A percentile compares a stretch with the other conserved stretches of the same genome.
Conservation (phyloP, 2,113 vertebrate genomes). For the Ancistrus triradiatus region DNA sequence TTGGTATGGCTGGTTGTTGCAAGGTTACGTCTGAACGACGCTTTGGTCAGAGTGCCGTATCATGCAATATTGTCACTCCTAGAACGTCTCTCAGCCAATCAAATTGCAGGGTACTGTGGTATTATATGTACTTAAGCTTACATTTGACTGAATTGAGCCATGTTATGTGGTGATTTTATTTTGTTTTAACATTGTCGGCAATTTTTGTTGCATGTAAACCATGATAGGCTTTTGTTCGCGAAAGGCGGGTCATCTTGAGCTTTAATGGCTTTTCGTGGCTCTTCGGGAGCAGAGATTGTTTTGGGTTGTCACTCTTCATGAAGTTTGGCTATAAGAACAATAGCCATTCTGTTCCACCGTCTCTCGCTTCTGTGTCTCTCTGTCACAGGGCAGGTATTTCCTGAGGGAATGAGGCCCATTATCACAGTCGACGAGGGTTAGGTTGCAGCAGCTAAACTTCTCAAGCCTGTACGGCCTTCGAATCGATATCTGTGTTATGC, state of each 20-base stretch:
- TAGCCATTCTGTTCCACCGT: constrained; percentile 38
- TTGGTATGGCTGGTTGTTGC: too few species aligned
- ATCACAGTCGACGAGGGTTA: constrained; percentile 31
- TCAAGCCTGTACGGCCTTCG: constrained; percentile 45
- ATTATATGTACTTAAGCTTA: too few species aligned
- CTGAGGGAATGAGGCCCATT: constrained; percentile 47
- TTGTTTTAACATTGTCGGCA: too few species aligned
- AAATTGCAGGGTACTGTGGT: too few species aligned
- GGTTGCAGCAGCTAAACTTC: constrained; percentile 42
- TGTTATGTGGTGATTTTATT: too few species aligned
- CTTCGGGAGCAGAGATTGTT: constrained; percentile 37
- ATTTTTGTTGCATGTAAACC: too few species aligned
- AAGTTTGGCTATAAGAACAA: constrained; percentile 31
- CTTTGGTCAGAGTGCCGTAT: too few species aligned
- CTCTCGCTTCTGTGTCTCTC: constrained; percentile 29
- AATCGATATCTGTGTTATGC: constrained; percentile 53
- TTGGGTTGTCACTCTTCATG: constrained; percentile 45
- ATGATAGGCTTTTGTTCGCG: background rate
- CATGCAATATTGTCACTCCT: too few species aligned
- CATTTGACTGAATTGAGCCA: too few species aligned
- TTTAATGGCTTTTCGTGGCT: constrained; percentile 3
- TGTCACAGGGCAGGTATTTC: constrained; percentile 53
- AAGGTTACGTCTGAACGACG: too few species aligned
- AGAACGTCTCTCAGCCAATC: too few species aligned
- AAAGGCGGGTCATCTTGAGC: constrained; percentile 38